Percentiles rank a stretch among this genome's conserved stretches.
These are phyloP conservation scores for Cosmopolites sordidus DNA, from an alignment of 2,888 invertebrate species.

Conservation along the genomic window DNA sequence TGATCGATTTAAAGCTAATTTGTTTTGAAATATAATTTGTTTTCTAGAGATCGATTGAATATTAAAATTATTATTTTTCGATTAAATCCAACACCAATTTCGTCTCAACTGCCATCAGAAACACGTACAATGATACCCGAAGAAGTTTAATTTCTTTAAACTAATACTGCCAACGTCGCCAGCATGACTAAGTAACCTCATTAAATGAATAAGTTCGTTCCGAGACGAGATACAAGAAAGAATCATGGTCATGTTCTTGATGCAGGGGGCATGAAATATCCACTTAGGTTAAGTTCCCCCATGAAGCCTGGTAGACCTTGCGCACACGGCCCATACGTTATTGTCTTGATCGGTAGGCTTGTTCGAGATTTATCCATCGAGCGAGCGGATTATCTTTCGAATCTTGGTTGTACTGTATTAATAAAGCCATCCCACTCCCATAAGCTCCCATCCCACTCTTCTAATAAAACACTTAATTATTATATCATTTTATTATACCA, in stretches of 20 bases:
- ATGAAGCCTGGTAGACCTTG: not conserved
- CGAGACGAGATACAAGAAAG: slow-evolving; percentile 5
- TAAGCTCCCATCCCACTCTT: too few relatives aligned
- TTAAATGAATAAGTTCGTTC: slow-evolving; percentile 3
- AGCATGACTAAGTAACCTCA: slow-evolving; percentile 3
- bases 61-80: too few relatives aligned
- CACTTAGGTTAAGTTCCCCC: slow-evolving; percentile 8
- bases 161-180: slow-evolving; percentile 4
- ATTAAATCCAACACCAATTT: too few relatives aligned
- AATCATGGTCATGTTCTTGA: slow-evolving; percentile 6
- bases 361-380: not conserved
- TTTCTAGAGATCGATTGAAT: too few relatives aligned
- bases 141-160: not conserved
- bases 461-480: too few relatives aligned
- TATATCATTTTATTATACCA: too few relatives aligned
- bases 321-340: not conserved
- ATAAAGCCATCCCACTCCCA: too few relatives aligned
- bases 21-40: too few relatives aligned
- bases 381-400: not conserved
- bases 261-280: slow-evolving; percentile 2
- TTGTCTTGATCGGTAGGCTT: not conserved
- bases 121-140: not conserved
- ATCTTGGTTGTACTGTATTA: not conserved
- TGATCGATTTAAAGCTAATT: too few relatives aligned
- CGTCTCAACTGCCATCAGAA: too few relatives aligned